Percentiles rank a stretch among this genome's conserved stretches.
Evolutionary conservation across 2,797 vertebrate species (phyloP).

Genomic region (Gymnocypris eckloni): DNA sequence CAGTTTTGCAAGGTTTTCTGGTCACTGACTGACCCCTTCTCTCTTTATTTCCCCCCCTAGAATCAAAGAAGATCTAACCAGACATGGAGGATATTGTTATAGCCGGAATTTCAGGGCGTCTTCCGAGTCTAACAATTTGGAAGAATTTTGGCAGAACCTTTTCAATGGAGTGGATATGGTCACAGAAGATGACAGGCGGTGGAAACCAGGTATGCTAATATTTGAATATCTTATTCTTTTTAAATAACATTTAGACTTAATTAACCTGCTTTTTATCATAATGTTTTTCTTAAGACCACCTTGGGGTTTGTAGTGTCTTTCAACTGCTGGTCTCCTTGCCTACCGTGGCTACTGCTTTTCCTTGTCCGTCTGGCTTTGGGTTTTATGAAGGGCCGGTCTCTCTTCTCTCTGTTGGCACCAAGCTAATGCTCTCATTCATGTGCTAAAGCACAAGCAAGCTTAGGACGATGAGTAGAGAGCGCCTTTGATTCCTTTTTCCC

Average conservation of each 20-base stretch:
- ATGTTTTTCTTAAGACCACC: background rate
- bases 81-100: slow-evolving; percentile 95
- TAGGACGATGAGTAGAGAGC: slow-evolving; percentile 8
- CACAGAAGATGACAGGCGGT: slow-evolving; percentile 92
- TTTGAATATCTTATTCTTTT: background rate
- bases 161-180: slow-evolving; percentile 95
- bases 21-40: slow-evolving; percentile 17
- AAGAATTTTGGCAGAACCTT: slow-evolving; percentile 98
- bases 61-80: slow-evolving; percentile 70
- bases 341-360: slow-evolving; percentile 45
- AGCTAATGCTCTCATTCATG: slow-evolving; percentile 64
- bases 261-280: background rate
- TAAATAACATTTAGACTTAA: background rate
- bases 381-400: slow-evolving; percentile 56
- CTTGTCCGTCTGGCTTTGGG: slow-evolving; percentile 19
- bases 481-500: slow-evolving; percentile 18
- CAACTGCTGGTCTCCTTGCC: slow-evolving; percentile 42
- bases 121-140: slow-evolving; percentile 91
- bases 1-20: slow-evolving; percentile 7
- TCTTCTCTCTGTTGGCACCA: slow-evolving; percentile 55
- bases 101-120: slow-evolving; percentile 91
- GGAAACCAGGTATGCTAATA: slow-evolving; percentile 88
- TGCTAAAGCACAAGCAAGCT: slow-evolving; percentile 52
- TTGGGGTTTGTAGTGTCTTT: background rate
- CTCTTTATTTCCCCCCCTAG: background rate